Conservation (phyloP, 2,797 vertebrate species). For the Podargus strigoides region DNA sequence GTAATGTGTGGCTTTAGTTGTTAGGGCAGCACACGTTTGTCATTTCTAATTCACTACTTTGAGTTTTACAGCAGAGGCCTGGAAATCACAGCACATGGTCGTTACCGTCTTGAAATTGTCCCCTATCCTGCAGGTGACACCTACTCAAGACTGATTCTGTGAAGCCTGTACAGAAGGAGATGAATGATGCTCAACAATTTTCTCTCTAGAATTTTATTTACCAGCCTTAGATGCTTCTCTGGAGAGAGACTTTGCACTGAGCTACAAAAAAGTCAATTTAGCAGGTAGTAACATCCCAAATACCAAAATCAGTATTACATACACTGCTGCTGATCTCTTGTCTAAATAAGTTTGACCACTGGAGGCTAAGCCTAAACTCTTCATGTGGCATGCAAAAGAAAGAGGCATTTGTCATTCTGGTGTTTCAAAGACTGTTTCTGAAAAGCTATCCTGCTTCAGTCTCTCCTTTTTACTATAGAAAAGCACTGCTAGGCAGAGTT, state of each 20-base stretch:
- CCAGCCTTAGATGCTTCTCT: not conserved
- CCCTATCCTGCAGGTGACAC: not conserved
- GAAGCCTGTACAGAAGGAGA: not conserved
- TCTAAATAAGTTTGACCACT: conserved; percentile 73
- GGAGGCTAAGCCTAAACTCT: conserved; percentile 66
- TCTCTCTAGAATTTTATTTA: not conserved
- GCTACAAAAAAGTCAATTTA: conserved; percentile 45
- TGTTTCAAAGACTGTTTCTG: conserved; percentile 86
- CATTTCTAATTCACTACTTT: not conserved
- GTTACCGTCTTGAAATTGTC: not conserved
- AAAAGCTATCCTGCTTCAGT: conserved; percentile 84
- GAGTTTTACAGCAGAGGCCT: not conserved
- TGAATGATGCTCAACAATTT: not conserved
- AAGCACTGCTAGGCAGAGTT: conserved; percentile 78
- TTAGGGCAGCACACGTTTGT: not conserved
- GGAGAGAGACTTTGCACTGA: not conserved
- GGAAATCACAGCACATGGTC: not conserved
- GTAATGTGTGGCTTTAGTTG: not conserved
- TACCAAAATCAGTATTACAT: conserved; percentile 56
- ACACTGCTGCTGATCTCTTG: conserved; percentile 44
- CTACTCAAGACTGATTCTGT: not conserved
- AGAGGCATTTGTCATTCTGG: conserved; percentile 82
- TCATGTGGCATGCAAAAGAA: conserved; percentile 73
- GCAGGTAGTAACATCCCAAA: conserved; percentile 43
- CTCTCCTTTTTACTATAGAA: conserved; percentile 79